Percentiles rank a stretch among this genome's conserved stretches.
Conservation (phyloP, 2,797 vertebrate species). For the Enteromius fasciolatus region DNA sequence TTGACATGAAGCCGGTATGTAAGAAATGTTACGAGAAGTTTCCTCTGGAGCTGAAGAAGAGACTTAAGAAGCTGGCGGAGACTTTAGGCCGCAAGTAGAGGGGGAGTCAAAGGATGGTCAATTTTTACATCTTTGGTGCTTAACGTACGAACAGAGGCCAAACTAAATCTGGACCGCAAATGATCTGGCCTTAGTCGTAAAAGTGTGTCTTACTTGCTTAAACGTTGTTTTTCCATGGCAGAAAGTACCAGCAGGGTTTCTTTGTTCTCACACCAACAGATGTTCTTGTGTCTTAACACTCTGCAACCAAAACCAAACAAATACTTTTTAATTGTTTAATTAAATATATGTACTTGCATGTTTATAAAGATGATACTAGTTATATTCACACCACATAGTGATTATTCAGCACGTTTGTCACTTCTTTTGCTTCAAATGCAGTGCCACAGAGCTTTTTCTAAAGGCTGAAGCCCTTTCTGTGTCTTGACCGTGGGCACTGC, state of each 20-base stretch:
- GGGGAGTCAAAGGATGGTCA: slow-evolving; percentile 9
- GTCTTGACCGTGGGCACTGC: background rate
- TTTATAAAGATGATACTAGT: slow-evolving; percentile 1
- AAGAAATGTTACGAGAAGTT: slow-evolving; percentile 99
- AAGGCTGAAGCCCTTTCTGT: background rate
- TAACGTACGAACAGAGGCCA: slow-evolving; percentile 24
- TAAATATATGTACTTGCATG: slow-evolving; percentile 29
- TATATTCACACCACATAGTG: background rate
- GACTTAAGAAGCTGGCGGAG: slow-evolving; percentile 96
- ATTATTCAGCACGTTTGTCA: slow-evolving; percentile 20
- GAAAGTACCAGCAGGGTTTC: slow-evolving; percentile 2
- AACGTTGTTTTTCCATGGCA: background rate
- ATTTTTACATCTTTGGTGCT: slow-evolving; percentile 26
- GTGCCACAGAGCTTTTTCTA: background rate
- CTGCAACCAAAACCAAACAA: slow-evolving; percentile 3
- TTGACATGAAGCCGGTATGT: slow-evolving; percentile 99
- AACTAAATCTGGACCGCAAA: slow-evolving; percentile 3
- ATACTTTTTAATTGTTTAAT: background rate
- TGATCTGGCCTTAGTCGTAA: slow-evolving; percentile 16
- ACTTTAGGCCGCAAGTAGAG: slow-evolving; percentile 88
- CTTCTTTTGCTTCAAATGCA: background rate
- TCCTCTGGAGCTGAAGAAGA: slow-evolving; percentile 98
- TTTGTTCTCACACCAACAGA: background rate
- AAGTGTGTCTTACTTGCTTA: background rate
- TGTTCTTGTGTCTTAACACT: slow-evolving; percentile 21